These are phyloP conservation scores for Phlogophora meticulosa DNA, from an alignment of 2,888 invertebrate genomes.

Conservation along the genomic window DNA sequence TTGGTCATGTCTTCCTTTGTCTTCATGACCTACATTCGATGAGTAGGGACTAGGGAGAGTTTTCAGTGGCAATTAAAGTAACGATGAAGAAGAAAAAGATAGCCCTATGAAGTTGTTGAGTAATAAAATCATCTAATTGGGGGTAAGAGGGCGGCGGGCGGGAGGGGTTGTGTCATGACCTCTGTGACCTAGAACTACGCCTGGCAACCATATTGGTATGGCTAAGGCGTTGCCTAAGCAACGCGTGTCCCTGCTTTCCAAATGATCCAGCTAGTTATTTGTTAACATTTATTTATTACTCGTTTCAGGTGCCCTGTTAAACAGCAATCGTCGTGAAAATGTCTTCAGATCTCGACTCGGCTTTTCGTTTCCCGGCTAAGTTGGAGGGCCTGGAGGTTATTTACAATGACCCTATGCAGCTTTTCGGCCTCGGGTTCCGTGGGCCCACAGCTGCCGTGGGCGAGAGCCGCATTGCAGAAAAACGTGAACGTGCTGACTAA, in stretches of 20 bases:
- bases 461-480: neutral
- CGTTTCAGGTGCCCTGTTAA: neutral
- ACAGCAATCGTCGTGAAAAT: neutral
- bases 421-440: neutral
- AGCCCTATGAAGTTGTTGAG: too few species aligned
- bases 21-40: neutral
- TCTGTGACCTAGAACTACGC: too few species aligned
- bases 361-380: conserved; percentile 9
- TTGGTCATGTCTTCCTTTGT: too few species aligned
- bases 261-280: neutral
- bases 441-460: neutral
- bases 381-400: neutral
- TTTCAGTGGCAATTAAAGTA: too few species aligned
- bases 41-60: too few species aligned
- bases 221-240: too few species aligned
- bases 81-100: too few species aligned
- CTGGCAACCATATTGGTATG: too few species aligned
- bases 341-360: conserved; percentile 20
- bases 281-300: neutral
- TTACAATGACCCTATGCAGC: neutral
- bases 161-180: too few species aligned
- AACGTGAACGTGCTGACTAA: conserved; percentile 1
- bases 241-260: too few species aligned
- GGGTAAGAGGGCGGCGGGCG: too few species aligned
- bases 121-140: too few species aligned